A percentile compares a stretch with the other conserved stretches of the same genome.
Conservation (phyloP, 2,797 vertebrate genomes). For the Trachops cirrhosus region DNA sequence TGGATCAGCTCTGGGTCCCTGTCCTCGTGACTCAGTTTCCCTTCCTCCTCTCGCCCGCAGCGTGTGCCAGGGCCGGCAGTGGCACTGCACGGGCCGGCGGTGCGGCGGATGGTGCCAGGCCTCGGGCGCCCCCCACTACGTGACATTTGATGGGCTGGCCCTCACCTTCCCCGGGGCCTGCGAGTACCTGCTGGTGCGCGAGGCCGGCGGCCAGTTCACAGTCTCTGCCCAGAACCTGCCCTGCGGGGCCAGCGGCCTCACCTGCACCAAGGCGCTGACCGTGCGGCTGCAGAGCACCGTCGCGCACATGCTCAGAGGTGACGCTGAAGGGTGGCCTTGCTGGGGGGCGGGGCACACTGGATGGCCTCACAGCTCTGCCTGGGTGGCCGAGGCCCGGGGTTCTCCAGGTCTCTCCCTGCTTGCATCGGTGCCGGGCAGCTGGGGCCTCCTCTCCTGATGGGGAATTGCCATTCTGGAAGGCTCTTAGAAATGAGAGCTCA, state of each 20-base stretch:
- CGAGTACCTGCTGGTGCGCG: conserved; percentile 90
- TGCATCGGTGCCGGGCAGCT: background rate
- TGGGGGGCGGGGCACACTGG: background rate
- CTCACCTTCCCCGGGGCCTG: conserved; percentile 94
- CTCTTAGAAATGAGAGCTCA: background rate
- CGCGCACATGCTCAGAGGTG: conserved; percentile 93
- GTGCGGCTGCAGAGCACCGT: conserved; percentile 87
- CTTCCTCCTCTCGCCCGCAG: conserved; percentile 71
- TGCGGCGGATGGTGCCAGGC: conserved; percentile 91
- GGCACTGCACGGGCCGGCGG: conserved; percentile 85
- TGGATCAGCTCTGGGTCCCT: background rate
- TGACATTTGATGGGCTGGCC: conserved; percentile 91
- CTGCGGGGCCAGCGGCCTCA: conserved; percentile 90
- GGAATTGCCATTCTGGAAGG: background rate
- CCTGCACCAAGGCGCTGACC: conserved; percentile 93
- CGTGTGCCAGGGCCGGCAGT: conserved; percentile 86
- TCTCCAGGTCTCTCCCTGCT: background rate
- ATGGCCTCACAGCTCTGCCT: background rate
- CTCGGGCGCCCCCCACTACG: conserved; percentile 93
- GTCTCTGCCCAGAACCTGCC: conserved; percentile 92
- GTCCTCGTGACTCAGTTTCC: background rate
- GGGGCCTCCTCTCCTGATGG: background rate
- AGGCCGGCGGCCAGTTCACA: conserved; percentile 85
- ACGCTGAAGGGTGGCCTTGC: background rate
- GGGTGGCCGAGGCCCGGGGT: background rate